A percentile compares a stretch with the other conserved stretches of the same genome.
phyloP scores from a whole-genome alignment of 2,113 vertebrate genomes.

The Tyto alba region DNA sequence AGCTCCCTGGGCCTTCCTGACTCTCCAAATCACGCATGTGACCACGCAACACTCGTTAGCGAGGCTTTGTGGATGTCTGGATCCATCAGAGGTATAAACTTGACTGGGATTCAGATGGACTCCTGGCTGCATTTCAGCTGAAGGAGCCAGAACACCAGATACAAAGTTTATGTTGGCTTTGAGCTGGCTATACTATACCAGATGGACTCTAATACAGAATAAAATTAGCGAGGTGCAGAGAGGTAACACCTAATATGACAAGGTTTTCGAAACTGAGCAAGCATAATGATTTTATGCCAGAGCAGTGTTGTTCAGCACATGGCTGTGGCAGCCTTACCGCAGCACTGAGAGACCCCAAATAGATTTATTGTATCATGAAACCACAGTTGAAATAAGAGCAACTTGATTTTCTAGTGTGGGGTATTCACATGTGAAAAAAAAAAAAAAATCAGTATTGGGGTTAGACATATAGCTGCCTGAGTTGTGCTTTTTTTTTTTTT shows the following conservation, averaged over 20 bases:
- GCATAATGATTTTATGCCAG: neutral
- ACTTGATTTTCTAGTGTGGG: neutral
- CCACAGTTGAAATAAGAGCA: neutral
- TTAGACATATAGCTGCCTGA: neutral
- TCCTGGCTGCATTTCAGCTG: neutral
- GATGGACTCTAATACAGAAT: neutral
- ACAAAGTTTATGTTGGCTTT: neutral
- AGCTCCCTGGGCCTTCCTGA: neutral
- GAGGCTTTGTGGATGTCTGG: neutral
- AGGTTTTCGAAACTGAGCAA: neutral
- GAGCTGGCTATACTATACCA: neutral
- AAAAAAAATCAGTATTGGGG: neutral
- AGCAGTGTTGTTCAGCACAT: neutral
- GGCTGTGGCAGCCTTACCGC: neutral
- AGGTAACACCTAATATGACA: neutral
- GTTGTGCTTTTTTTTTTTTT: neutral
- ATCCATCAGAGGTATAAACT: neutral
- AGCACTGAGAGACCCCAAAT: neutral
- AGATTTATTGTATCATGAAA: neutral
- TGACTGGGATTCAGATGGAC: neutral
- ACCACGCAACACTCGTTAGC: fast-evolving
- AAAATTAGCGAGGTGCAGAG: neutral
- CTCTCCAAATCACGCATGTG: neutral
- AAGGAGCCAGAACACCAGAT: neutral
- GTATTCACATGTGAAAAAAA: neutral